phyloP scores from a whole-genome alignment of 2,888 invertebrate species.

The Diploptera punctata region DNA sequence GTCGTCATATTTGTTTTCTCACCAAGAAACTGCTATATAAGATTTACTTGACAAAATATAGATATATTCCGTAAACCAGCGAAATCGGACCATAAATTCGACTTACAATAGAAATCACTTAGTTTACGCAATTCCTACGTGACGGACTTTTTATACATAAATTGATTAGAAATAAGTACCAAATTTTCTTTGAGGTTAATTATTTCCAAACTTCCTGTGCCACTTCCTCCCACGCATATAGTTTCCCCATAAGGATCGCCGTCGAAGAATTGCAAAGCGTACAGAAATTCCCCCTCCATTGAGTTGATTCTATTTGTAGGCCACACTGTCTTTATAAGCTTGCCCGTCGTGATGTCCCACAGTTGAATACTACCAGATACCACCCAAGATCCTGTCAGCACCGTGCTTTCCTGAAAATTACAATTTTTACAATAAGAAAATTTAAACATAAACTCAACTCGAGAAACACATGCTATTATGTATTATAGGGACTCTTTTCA shows the following conservation, averaged over 20 bases:
- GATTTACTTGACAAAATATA: too few relatives aligned
- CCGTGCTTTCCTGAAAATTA: constrained; percentile 56
- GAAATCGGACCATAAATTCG: too few relatives aligned
- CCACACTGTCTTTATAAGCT: constrained; percentile 56
- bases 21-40: too few relatives aligned
- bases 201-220: constrained; percentile 52
- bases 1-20: too few relatives aligned
- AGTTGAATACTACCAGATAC: constrained; percentile 60
- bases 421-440: too few relatives aligned
- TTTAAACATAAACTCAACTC: too few relatives aligned
- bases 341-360: constrained; percentile 63
- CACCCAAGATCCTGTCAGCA: constrained; percentile 64
- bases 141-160: too few relatives aligned
- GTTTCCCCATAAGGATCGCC: constrained; percentile 50
- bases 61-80: too few relatives aligned
- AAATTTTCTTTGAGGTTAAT: constrained; percentile 50
- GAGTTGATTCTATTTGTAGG: constrained; percentile 60
- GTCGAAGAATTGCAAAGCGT: constrained; percentile 60
- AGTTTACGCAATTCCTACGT: too few relatives aligned
- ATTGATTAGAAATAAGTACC: constrained; percentile 42
- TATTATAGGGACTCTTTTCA: too few relatives aligned
- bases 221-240: constrained; percentile 52
- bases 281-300: constrained; percentile 64
- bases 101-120: background rate
- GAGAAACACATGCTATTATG: too few relatives aligned